Evolutionary conservation across 2,797 vertebrate species (phyloP).

Genomic region (Esox lucius): DNA sequence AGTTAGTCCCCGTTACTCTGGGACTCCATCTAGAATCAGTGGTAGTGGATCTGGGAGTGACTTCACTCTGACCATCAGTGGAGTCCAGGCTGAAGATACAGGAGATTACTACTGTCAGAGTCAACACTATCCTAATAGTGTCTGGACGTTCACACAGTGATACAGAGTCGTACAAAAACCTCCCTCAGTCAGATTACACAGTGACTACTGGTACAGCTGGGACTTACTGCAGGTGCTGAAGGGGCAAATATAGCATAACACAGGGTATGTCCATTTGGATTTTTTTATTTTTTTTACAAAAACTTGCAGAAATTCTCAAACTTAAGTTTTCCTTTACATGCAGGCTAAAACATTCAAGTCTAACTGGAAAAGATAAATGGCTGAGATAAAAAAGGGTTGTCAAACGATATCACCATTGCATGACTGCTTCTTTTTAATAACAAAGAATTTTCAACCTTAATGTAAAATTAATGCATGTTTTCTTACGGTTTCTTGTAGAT

Average conservation of each 20-base stretch:
- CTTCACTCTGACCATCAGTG: slow-evolving; percentile 38
- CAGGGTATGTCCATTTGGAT: background rate
- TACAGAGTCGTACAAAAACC: slow-evolving; percentile 28
- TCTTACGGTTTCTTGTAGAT: no score
- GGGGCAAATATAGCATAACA: slow-evolving; percentile 2
- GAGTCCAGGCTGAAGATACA: slow-evolving; percentile 38
- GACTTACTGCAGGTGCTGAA: slow-evolving; percentile 22
- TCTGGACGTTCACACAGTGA: slow-evolving; percentile 35
- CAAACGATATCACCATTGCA: no score
- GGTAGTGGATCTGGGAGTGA: slow-evolving; percentile 8
- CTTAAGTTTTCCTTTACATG: no score
- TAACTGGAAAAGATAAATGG: background rate
- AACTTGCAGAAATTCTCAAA: no score
- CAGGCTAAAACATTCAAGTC: background rate
- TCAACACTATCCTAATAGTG: background rate
- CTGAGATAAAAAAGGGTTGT: no score
- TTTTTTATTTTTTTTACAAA: no score
- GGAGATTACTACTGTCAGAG: slow-evolving; percentile 34
- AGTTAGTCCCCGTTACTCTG: background rate
- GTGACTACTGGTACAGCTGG: slow-evolving; percentile 34
- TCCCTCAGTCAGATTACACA: slow-evolving; percentile 27
- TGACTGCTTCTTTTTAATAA: no score
- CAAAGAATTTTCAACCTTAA: no score
- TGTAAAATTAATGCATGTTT: no score
- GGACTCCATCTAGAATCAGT: slow-evolving; percentile 12